Base-by-base conservation (phyloP, 1,140 invertebrate species). In the Gryllus bimaculatus region DNA sequence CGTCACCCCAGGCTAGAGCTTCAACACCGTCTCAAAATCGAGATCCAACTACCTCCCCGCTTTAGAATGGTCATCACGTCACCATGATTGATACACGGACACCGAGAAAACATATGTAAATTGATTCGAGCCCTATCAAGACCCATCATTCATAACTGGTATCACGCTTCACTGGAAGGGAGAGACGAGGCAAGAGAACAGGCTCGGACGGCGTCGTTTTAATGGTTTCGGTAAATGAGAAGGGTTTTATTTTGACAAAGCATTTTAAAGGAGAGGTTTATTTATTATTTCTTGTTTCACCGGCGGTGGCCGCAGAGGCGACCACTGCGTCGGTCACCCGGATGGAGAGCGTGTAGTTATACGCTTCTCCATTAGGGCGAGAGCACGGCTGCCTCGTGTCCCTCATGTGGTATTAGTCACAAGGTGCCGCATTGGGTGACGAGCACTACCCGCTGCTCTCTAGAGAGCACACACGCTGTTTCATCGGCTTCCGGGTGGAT, bases 231-330 rank as follows among this genome's bases (percentile, higher is more conserved):
- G 54, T 66, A 66, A 66, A 66, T 66, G 54, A 66, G 54, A 66
- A 66, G 54, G 54, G 10, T 66, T 66, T 66, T 66, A 66, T 66
- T 66, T 66, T 66, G 54, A 66, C 54, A 66, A 66, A 66, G 54
- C 54, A 66, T 18, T 66, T 15, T 39, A 39, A 39, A 39, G 26
- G 54, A 10, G 18, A 66, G 54, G 7, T 66, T 66, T 66, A 66
- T 66, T 66, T 66, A 66, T 66, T 66, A 13, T 18, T 66, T 66
- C 54, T 66, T 66, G 10, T 66, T 66, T 66, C 18, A 3, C 18
- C 18, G 54, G 54, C 18, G 10, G 0, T 18, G 10, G 54, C 54
- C 7, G 54, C 54, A 10, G 54, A 10, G 54, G 54, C 54, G 54
- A 39, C 26, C 26, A 39, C 26, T 39, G 26, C 26, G 26, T 39